Base-by-base conservation (phyloP, 2,888 invertebrate genomes). In the Epirrhoe tristata region DNA sequence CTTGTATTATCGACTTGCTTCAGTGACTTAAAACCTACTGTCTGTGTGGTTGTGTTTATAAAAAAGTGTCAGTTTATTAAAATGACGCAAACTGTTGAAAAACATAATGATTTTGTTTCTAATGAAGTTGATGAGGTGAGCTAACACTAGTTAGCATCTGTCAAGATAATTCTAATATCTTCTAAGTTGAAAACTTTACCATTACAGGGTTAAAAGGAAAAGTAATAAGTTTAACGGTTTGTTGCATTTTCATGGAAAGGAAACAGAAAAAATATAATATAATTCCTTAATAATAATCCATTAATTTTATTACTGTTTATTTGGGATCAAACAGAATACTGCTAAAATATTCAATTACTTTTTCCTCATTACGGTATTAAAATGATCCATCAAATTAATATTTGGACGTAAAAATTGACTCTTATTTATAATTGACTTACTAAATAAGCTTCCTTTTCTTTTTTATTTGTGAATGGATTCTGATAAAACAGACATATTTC, bases 1-100 rank as follows among this genome's bases (percentile, higher is more conserved):
- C 75, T 76, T 75, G 62, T 74, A 77, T 76, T 74, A 75, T 75
- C 74, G 67, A 73, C 77, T 74, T 76, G 75, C 76, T 74, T 78
- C 75, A 77, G 77, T 80, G 77, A 68, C 51, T 46, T 52, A 66
- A 31, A 56, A 57, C 53, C 36, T 39, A 67, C 39, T 48, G 59
- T 58, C 24, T 54, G 71, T 6, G 63, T 67, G 67, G 68, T 69
- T 62, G 65, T 65, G 55, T 24, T 32, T 60, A 31, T 62, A 48
- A 63, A 51, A 50, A 43, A 58, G 32, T 54, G 17, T n/a, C 17
- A 32, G 7, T 3, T 46, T 32, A n/a, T 2, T 32, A 50, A 54
- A 17, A 67, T 66, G 58, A 58, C 51, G 16, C 53, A 55, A 14
- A 36, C 10, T 34, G n/a, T 8, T 53, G 36, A 43, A 55, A 55